Base-by-base conservation (phyloP, 1,140 invertebrate genomes). In the Hycleus cichorii region DNA sequence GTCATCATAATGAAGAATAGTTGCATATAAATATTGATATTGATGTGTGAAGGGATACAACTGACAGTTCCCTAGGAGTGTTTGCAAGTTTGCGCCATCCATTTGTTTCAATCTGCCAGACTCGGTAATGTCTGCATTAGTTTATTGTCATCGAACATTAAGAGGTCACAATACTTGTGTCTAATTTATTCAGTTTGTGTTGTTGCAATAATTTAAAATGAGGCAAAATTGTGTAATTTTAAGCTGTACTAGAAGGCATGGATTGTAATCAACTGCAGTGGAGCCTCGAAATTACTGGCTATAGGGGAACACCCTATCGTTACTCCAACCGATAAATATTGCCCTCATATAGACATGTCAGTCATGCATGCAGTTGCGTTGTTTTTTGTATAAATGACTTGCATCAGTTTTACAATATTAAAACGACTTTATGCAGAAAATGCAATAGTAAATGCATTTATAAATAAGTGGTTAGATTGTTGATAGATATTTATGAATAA, bases 21-120 rank as follows among this genome's bases (percentile, higher is more conserved):
- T 70, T 63, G 64, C 63, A 65, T 67, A 65, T 63, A 68, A 67
- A 69, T 70, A 70, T 70, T 70, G 67, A 70, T 70, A 70, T 32
- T 32, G 32, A 32, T 70, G 69, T 70, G 69, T 68, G 69, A 70
- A 70, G 69, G 69, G 69, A 70, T 69, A 61, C 64, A 57, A 58
- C 50, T 54, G 67, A 69, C 64, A 63, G 69, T 69, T 70, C 69
- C 67, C 69, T 66, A 47, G 32, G 32, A 32, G 53, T 48, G 61
- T 39, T 32, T 63, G 57, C 58, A 64, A 64, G 52, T 59, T 62
- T 50, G 57, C 59, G 49, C 27, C 47, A 57, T 40, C 58, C 64
- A 69, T 69, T 69, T 66, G 60, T 69, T 67, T 69, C 67, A 69
- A 69, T 69, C 64, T 68, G 57, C 53, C 57, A 52, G 59, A 62